Base-by-base conservation (phyloP, 2,888 invertebrate genomes). In the Megaustenia siamemsis region DNA sequence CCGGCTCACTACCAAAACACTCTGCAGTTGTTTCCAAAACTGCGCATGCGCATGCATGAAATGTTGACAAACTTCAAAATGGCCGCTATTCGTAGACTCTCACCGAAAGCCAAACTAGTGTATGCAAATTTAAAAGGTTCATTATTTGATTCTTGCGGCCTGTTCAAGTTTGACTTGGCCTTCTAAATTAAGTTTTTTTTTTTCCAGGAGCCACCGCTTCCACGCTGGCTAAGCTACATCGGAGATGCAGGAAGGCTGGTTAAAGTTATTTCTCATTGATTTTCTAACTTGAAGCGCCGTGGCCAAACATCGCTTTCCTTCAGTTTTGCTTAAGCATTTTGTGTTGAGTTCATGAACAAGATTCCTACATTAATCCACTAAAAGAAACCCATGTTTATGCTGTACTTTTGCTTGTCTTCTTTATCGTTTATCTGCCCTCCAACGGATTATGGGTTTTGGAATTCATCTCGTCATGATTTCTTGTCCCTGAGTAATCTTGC, bases 101-200 rank as follows among this genome's bases (percentile, higher is more conserved):
- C 71, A 24, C 24, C 38, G 43, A 40, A 28, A 71, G 35, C 71
- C 10, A 43, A 45, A 71, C 43, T 45, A 6, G 45, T 12, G n/a
- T 71, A 45, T 71, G 43, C n/a, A 71, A 43, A 71, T 71, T 43
- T 71, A 43, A 71, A n/a, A 43, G 71, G 71, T 71, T 43, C 43
- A 43, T 73, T 73, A 73, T 49, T 73, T 73, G 73, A 49, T 73
- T 73, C 35, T 32, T 73, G 73, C 43, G 40, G 21, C 43, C 38
- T n/a, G 77, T 43, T 38, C 63, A 60, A 56, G 60, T 60, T 38
- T 60, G 77, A 60, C n/a, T 77, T 71, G 71, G 15, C 43, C n/a
- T 71, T 8, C 43, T 12, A 43, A 45, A 71, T 43, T 40, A 45
- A 45, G 43, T 71, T 71, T 32, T 32, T 71, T 32, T 32, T 63